A percentile compares a stretch with the other conserved stretches of the same genome.
Evolutionary conservation across 2,113 vertebrate species (phyloP).

Genomic region (Odocoileus virginianus): DNA sequence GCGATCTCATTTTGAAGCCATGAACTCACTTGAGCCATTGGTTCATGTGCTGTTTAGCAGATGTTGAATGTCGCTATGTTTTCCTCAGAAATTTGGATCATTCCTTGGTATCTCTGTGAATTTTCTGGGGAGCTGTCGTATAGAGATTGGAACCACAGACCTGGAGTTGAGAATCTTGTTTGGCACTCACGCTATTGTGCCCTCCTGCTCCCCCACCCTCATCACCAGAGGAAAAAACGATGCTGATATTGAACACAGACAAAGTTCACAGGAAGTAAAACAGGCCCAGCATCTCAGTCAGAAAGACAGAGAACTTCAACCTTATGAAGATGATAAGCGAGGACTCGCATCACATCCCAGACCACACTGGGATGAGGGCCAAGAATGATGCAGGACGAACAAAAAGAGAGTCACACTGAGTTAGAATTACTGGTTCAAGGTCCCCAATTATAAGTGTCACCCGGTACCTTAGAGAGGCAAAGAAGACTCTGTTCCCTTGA

Average conservation of each 20-base stretch:
- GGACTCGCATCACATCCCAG: not conserved
- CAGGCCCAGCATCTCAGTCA: not conserved
- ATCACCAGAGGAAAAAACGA: not conserved
- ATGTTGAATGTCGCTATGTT: not conserved
- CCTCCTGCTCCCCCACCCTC: not conserved
- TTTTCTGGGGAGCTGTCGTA: fast-evolving
- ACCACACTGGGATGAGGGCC: not conserved
- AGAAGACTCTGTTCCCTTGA: not conserved
- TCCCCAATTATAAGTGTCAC: not conserved
- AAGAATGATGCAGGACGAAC: not conserved
- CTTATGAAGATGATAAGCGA: not conserved
- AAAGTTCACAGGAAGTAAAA: not conserved
- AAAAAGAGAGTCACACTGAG: not conserved
- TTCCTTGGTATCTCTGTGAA: not conserved
- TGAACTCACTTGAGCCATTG: not conserved
- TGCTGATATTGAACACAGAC: not conserved
- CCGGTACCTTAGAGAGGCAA: not conserved
- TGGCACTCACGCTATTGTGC: not conserved
- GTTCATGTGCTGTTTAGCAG: not conserved
- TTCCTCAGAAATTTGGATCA: not conserved
- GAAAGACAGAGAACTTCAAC: not conserved
- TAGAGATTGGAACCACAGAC: not conserved
- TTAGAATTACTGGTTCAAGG: not conserved
- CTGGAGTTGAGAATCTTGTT: not conserved
- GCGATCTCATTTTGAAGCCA: not conserved